Evolutionary conservation across 2,888 invertebrate species (phyloP), one percentile per base, ranked within the genome.

Genomic region (Drosophila demipolita): DNA sequence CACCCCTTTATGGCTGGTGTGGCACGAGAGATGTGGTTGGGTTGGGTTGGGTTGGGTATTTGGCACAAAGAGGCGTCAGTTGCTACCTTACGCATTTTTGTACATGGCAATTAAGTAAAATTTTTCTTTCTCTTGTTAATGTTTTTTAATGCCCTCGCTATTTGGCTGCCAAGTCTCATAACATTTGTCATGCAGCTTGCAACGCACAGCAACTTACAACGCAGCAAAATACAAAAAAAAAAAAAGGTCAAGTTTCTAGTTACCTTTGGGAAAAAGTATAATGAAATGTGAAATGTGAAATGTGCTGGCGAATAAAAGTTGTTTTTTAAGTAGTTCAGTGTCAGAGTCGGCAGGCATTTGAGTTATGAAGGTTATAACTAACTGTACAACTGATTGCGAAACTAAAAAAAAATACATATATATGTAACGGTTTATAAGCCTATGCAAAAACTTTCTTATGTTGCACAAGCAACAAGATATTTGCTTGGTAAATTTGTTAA

Each of bases 81-180:
- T 57, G 76, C 70, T 66, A 69, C 80, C 80, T 72, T 64, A 80
- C 80, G 80, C 78, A 73, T 80, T 80, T 80, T 71, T 86, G 66
- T 69, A 79, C 69, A 80, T 85, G 85, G 85, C 85, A 85, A 85
- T 85, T 85, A 85, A 85, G 85, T 85, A 85, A 87, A 81, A 87
- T 83, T 83, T 85, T 84, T 84, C 81, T 79, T 75, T 76, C 76
- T 78, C 87, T 83, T 86, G 82, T 87, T 87, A 86, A 80, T 87
- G 86, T 79, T 80, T 74, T 62, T 63, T 38, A n/a, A 73, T 80
- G 68, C 80, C 67, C 73, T 70, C 52, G 61, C 63, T 33, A 36
- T 54, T 38, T 26, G 12, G 38, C 32, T 17, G 15, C 40, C 54
- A 45, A 38, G 66, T 45, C 66, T 35, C 52, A 49, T 38, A 49